phyloP scores from a whole-genome alignment of 2,888 invertebrate genomes.

The Chrysotoxum bicinctum region DNA sequence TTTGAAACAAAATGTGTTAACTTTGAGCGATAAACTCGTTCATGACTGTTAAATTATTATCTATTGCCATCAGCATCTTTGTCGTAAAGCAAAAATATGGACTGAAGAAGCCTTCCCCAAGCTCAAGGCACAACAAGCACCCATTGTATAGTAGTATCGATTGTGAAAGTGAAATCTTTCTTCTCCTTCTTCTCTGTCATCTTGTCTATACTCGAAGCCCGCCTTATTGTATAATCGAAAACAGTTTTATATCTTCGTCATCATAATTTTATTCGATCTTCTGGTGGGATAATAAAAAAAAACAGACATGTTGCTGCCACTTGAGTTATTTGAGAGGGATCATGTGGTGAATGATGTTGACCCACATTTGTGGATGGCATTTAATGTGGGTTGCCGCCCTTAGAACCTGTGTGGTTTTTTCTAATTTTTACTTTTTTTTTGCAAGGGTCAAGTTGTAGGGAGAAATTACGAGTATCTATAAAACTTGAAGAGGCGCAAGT shows the following conservation, averaged over 20 bases:
- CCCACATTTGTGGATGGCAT: conserved; percentile 55
- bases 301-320: conserved; percentile 12
- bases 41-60: conserved; percentile 23
- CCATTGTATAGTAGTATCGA: conserved; percentile 18
- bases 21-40: conserved; percentile 45
- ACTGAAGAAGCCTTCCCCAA: conserved; percentile 10
- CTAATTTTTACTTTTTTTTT: background rate
- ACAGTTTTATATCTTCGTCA: conserved; percentile 5
- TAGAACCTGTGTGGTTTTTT: background rate
- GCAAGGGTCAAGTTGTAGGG: conserved; percentile 28
- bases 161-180: conserved; percentile 70
- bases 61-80: conserved; percentile 27
- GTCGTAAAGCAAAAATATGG: conserved; percentile 1
- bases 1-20: conserved; percentile 39
- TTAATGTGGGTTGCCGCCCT: conserved; percentile 13
- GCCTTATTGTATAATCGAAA: conserved; percentile 65
- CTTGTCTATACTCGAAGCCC: background rate
- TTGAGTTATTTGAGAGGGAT: conserved; percentile 38
- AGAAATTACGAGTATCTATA: conserved; percentile 7
- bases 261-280: conserved; percentile 24
- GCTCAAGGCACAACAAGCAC: conserved; percentile 17
- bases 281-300: conserved; percentile 21
- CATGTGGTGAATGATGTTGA: conserved; percentile 40
- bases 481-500: background rate
- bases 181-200: background rate